Evolutionary conservation across 2,888 invertebrate species (phyloP), one percentile per base, ranked within the genome.

Genomic region (Petrolisthes cinctipes): DNA sequence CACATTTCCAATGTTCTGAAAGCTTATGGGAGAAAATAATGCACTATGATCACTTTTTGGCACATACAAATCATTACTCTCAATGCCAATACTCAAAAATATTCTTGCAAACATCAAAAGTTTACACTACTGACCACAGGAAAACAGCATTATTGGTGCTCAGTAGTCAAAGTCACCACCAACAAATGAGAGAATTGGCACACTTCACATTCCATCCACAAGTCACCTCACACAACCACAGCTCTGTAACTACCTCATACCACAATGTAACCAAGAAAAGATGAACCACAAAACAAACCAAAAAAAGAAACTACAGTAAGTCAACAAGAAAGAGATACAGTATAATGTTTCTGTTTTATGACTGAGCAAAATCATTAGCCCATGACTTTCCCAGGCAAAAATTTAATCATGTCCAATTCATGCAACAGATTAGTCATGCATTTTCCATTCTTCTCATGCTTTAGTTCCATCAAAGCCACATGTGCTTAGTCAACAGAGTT

Each of bases 331-430:
- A 11, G 61, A 61, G 61, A 61, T 61, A 61, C 61, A 61, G 61
- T 61, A 71, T 71, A 71, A 71, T 71, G 71, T 71, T 71, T 71
- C 71, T 71, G 71, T 71, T 71, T 71, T n/a, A 71, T 71, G 71
- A 20, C 20, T 20, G 20, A 71, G 71, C 71, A 71, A 71, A 37
- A 71, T 71, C 71, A 71, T 71, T 20, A 71, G 20, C 71, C 71
- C 71, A 71, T 20, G 71, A 71, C 71, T 71, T 71, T 71, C 71
- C 71, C 71, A 20, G 71, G 71, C 71, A 71, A n/a, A 71, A 20
- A 71, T 37, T 37, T 37, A 37, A 37, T 37, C 37, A 37, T 37
- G 0, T 37, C 37, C 37, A 37, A 37, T 37, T 37, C 37, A 37
- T 37, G 37, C 37, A 37, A 71, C 2, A 61, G 9, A 17, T n/a